Conservation (phyloP, 2,797 vertebrate genomes). For the Enteromius unitaeniatus region DNA sequence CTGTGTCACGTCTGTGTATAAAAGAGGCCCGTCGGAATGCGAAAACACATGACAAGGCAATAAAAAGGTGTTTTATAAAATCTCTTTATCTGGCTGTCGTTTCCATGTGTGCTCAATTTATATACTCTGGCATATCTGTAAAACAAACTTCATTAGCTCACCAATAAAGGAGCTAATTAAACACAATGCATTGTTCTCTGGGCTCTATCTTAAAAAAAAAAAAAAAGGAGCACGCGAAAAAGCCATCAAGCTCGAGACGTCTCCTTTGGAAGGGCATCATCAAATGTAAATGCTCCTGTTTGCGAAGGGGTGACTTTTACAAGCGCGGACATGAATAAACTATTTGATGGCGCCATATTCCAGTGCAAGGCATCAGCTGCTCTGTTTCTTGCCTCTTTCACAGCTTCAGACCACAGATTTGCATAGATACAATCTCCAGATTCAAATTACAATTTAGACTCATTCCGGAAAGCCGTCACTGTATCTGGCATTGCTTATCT, state of each 20-base stretch:
- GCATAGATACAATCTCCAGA: constrained; percentile 62
- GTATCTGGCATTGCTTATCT: constrained; percentile 59
- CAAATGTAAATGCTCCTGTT: constrained; percentile 57
- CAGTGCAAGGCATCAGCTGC: constrained; percentile 67
- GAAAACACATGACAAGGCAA: constrained; percentile 13
- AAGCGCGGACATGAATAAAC: constrained; percentile 54
- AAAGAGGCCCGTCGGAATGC: background rate
- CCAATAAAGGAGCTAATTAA: constrained; percentile 67
- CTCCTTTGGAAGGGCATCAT: constrained; percentile 56
- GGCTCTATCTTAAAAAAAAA: constrained; percentile 11
- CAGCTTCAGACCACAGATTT: constrained; percentile 55
- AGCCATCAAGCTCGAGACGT: constrained; percentile 42
- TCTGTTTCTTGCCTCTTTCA: constrained; percentile 58
- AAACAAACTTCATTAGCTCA: constrained; percentile 72
- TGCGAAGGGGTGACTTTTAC: constrained; percentile 54
- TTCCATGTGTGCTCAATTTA: constrained; percentile 62
- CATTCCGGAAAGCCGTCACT: constrained; percentile 54
- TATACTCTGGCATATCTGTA: constrained; percentile 61
- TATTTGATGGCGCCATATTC: constrained; percentile 59
- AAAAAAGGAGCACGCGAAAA: constrained; percentile 46
- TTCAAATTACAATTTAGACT: constrained; percentile 59
- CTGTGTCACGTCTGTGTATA: constrained; percentile 56
- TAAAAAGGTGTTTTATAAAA: constrained; percentile 57
- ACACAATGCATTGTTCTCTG: constrained; percentile 52
- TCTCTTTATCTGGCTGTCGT: constrained; percentile 57